Evolutionary conservation across 2,888 invertebrate species (phyloP), one percentile per base, ranked within the genome.

Genomic region (Heliothis peltigera): DNA sequence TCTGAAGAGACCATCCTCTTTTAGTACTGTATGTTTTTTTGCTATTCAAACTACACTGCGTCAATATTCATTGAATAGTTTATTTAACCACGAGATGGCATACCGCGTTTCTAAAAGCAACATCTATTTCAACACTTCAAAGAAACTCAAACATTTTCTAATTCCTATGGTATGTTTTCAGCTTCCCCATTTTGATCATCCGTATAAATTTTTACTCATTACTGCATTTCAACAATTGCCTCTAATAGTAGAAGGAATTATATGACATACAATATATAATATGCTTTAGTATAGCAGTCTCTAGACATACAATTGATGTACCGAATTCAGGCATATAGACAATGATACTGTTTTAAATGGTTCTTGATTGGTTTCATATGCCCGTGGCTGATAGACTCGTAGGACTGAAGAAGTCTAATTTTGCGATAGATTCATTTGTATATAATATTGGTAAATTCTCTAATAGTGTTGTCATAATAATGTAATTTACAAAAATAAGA

Each of bases 1-100:
- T 53, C 58, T 44, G 21, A 57, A 46, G 80, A 80, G 74, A 80
- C 79, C 80, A 80, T 80, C 79, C 79, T 80, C 80, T 49, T 72
- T 49, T 42, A 4, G 0, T 6, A 18, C 28, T 39, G 1, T 15
- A 17, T 21, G n/a, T 32, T 4, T 15, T n/a, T 28, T 18, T 22
- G 25, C 18, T 25, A 60, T 64, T 69, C 10, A 15, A 15, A 28
- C 32, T 17, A 32, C 21, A 42, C 39, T 67, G n/a, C n/a, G 10
- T 28, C 8, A 15, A 46, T 21, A 21, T 46, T 19, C 44, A 15
- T 46, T 19, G 19, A 1, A 15, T 8, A 2, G 10, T 22, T 42
- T 0, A 32, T 46, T 4, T 1, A 21, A 32, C 43, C 44, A 57
- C 53, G 47, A 57, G 53, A 46, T 75, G 51, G 64, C 49, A 71